phyloP scores from a whole-genome alignment of 2,888 invertebrate genomes.

The Polymixis flavicincta region DNA sequence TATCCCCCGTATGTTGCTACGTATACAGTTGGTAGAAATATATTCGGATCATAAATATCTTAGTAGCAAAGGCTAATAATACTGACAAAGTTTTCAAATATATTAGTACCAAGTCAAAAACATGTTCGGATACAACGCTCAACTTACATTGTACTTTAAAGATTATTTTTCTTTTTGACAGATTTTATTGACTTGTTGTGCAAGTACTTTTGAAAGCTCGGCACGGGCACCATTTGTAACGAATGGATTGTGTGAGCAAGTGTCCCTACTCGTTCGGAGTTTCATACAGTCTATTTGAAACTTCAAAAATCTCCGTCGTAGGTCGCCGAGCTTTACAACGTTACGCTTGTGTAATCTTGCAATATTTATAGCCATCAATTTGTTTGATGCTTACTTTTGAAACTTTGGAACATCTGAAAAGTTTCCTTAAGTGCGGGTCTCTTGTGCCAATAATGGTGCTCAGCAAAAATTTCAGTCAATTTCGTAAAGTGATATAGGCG shows the following conservation, averaged over 20 bases:
- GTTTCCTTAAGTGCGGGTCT: constrained; percentile 60
- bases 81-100: constrained; percentile 47
- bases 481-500: constrained; percentile 81
- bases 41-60: constrained; percentile 42
- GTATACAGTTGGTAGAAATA: not conserved
- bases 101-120: constrained; percentile 47
- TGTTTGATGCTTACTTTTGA: constrained; percentile 55
- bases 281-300: constrained; percentile 42
- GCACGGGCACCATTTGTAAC: constrained; percentile 49
- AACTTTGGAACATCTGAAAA: constrained; percentile 62
- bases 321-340: constrained; percentile 30
- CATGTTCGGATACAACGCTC: constrained; percentile 53
- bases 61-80: constrained; percentile 22
- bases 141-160: constrained; percentile 59
- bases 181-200: constrained; percentile 62
- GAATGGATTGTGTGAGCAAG: constrained; percentile 48
- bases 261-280: constrained; percentile 45
- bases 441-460: constrained; percentile 69
- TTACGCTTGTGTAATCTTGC: constrained; percentile 41
- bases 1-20: constrained; percentile 8
- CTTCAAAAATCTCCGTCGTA: constrained; percentile 17
- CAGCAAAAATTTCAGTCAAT: constrained; percentile 80
- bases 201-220: constrained; percentile 56
- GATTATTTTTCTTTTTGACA: constrained; percentile 63
- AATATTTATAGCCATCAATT: constrained; percentile 59